Evolutionary conservation across 37 sponge, comb jelly and placozoan species (phyloP).

Genomic region (Mnemiopsis leidyi): DNA sequence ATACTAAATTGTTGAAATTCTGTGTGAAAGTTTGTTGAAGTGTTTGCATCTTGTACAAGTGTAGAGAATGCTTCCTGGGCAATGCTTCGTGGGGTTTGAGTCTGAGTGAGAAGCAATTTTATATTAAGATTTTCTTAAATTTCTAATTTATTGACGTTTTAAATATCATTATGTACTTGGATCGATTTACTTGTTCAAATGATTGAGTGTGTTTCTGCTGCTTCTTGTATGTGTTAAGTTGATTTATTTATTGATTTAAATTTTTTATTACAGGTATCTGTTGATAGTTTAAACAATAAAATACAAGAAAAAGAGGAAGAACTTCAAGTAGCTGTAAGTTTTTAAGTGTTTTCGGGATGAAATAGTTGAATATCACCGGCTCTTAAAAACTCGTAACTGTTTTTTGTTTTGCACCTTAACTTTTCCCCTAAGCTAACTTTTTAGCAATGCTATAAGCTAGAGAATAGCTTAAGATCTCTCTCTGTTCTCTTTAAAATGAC

Average conservation of each 20-base stretch:
- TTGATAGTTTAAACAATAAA: conserved; percentile 28
- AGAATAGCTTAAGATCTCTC: no score
- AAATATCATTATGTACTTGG: no score
- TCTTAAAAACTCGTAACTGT: no score
- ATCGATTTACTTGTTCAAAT: not conserved
- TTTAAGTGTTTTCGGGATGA: no score
- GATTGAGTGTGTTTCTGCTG: not conserved
- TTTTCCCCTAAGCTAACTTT: no score
- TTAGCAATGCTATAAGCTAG: no score
- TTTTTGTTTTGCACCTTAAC: no score
- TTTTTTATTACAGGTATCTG: conserved; percentile 7
- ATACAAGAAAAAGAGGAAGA: conserved; percentile 29
- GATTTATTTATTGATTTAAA: not conserved
- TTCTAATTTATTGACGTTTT: not conserved
- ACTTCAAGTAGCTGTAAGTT: not conserved
- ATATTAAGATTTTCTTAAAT: not conserved
- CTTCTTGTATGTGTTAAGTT: not conserved
- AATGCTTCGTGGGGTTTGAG: not conserved
- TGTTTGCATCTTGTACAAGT: not conserved
- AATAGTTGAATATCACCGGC: no score
- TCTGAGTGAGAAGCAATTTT: not conserved
- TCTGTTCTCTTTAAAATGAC: no score
- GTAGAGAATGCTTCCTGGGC: not conserved
- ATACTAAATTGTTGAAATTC: not conserved
- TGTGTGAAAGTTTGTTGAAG: not conserved